Conservation (phyloP, 2,113 vertebrate species). For the Toxotes chatareus region DNA sequence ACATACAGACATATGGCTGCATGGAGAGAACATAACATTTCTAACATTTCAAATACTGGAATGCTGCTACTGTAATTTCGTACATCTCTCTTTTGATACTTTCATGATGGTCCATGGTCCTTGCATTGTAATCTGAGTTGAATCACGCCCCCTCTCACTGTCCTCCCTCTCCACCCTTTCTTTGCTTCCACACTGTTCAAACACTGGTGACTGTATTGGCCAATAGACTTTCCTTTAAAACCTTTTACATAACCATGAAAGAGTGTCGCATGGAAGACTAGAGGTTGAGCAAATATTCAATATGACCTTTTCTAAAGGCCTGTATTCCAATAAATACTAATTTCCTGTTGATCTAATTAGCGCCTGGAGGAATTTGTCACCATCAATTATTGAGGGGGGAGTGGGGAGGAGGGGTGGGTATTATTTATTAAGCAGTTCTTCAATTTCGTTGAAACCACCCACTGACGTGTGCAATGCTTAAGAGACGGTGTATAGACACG, state of each 20-base stretch:
- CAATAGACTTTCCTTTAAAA: constrained; percentile 65
- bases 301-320: constrained; percentile 76
- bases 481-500: neutral
- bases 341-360: constrained; percentile 82
- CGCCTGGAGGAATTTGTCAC: constrained; percentile 76
- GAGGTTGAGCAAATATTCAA: constrained; percentile 76
- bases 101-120: neutral
- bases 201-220: constrained; percentile 50
- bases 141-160: neutral
- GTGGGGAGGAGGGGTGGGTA: constrained; percentile 9
- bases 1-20: too few species aligned
- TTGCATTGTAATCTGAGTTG: neutral
- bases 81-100: neutral
- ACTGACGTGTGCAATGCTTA: neutral
- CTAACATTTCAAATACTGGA: neutral
- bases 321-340: constrained; percentile 78
- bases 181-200: constrained; percentile 13
- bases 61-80: neutral
- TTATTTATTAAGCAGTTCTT: constrained; percentile 78
- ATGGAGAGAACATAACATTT: too few species aligned
- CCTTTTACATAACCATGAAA: constrained; percentile 60
- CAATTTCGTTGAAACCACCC: constrained; percentile 63
- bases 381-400: constrained; percentile 77
- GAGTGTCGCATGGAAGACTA: constrained; percentile 59
- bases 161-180: neutral